These are phyloP conservation scores for Macropis europaea DNA, from an alignment of 2,888 invertebrate species.

Conservation along the genomic window DNA sequence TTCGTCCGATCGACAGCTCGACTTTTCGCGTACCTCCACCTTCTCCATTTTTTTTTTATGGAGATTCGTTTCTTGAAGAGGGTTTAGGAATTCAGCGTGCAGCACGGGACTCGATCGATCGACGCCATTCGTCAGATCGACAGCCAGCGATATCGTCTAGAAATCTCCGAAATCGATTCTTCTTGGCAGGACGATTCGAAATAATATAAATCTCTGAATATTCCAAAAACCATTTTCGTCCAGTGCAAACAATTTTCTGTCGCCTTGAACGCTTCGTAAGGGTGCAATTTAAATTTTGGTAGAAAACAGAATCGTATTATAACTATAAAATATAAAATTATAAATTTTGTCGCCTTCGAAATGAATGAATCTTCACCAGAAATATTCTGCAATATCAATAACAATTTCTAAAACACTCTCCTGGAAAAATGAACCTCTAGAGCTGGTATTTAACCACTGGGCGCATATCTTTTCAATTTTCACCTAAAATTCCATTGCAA, in stretches of 20 bases:
- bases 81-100: slow-evolving; percentile 33
- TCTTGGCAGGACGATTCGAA: slow-evolving; percentile 31
- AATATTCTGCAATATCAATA: too few relatives aligned
- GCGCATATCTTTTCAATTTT: too few relatives aligned
- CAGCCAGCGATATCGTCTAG: slow-evolving; percentile 22
- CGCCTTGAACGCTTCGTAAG: not conserved
- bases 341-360: not conserved
- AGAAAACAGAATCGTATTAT: too few relatives aligned
- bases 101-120: slow-evolving; percentile 57
- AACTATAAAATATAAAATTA: too few relatives aligned
- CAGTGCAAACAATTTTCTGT: not conserved
- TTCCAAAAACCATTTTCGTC: slow-evolving; percentile 1
- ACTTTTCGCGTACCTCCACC: slow-evolving; percentile 38
- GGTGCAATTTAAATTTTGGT: too few relatives aligned
- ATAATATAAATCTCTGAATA: slow-evolving; percentile 42
- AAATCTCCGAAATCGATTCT: slow-evolving; percentile 45
- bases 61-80: slow-evolving; percentile 41
- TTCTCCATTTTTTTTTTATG: not conserved
- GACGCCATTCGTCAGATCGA: slow-evolving; percentile 61
- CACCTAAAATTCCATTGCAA: too few relatives aligned
- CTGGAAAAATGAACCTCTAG: too few relatives aligned
- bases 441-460: too few relatives aligned
- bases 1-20: slow-evolving; percentile 53
- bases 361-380: too few relatives aligned
- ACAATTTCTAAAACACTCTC: too few relatives aligned